Conservation (phyloP, 2,888 invertebrate genomes). For the Petrophora chlorosata region DNA sequence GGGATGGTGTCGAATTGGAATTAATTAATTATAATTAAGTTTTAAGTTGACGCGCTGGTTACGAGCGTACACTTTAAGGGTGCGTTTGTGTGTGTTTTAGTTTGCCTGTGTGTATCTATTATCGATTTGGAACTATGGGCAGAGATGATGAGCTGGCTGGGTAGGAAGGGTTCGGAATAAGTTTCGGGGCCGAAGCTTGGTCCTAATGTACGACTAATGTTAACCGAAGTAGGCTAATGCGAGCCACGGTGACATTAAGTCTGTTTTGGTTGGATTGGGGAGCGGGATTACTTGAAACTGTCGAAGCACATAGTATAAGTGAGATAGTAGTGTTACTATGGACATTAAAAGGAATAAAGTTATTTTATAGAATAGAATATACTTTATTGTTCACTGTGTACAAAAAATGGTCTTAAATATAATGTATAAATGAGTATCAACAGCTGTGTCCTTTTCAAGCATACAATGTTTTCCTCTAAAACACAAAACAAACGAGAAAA, state of each 20-base stretch:
- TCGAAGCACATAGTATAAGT: not conserved
- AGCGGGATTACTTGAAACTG: not conserved
- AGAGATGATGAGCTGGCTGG: conserved; percentile 80
- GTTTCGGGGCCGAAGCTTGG: conserved; percentile 69
- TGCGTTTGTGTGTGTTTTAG: conserved; percentile 63
- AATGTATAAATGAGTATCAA: no score
- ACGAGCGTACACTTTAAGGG: conserved; percentile 75
- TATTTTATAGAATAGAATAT: no score
- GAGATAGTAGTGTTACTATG: no score
- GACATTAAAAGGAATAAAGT: no score
- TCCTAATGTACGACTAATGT: conserved; percentile 40
- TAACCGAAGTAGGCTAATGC: conserved; percentile 16
- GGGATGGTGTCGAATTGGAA: conserved; percentile 85
- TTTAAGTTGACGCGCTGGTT: conserved; percentile 88
- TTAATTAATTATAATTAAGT: conserved; percentile 94
- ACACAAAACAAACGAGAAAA: no score
- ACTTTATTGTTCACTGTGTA: no score
- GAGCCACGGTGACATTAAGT: conserved; percentile 12
- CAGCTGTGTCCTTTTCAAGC: no score
- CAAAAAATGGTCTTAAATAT: no score
- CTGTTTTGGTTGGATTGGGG: conserved; percentile 14
- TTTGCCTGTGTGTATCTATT: conserved; percentile 68
- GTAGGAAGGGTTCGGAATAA: conserved; percentile 62
- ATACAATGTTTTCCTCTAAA: no score
- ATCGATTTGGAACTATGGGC: conserved; percentile 79